A percentile compares a stretch with the other conserved stretches of the same genome.
phyloP scores from a whole-genome alignment of 2,888 invertebrate genomes.

The Lasioglossum oenotherae region DNA sequence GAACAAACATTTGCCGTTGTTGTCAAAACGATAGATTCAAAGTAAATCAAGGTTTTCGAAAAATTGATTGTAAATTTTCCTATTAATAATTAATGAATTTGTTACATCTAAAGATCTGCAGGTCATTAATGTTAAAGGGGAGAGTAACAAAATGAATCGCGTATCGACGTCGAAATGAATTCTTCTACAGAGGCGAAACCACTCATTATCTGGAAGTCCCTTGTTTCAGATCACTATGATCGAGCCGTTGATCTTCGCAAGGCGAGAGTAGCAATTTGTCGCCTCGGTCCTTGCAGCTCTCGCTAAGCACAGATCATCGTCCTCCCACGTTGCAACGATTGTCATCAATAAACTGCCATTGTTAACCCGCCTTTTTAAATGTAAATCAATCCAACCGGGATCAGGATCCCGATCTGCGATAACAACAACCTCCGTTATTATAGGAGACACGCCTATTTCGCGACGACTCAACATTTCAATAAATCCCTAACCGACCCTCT shows the following conservation, averaged over 20 bases:
- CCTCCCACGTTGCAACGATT: conserved; percentile 31
- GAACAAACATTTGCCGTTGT: not conserved
- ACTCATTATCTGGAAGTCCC: conserved; percentile 31
- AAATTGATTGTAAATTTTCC: not conserved
- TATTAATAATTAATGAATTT: not conserved
- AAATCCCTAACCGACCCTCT: not conserved
- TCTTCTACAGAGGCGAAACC: not conserved
- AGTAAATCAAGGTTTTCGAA: not conserved
- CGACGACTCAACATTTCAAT: not conserved
- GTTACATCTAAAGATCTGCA: not conserved
- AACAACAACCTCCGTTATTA: not conserved
- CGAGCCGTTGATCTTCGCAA: conserved; percentile 31
- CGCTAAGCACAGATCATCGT: conserved; percentile 13
- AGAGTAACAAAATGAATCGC: not conserved
- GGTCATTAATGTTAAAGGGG: not conserved
- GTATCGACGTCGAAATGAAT: not conserved
- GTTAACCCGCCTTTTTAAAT: conserved; percentile 12
- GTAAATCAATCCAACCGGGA: conserved; percentile 6
- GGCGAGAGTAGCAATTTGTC: conserved; percentile 24
- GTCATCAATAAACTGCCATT: conserved; percentile 18
- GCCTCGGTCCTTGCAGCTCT: not conserved
- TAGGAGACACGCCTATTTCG: not conserved
- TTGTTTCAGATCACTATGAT: conserved; percentile 25
- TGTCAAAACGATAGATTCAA: not conserved
- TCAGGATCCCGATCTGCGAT: conserved; percentile 4